Base-by-base conservation (phyloP, 2,888 invertebrate genomes). In the Drosophila tripunctata region DNA sequence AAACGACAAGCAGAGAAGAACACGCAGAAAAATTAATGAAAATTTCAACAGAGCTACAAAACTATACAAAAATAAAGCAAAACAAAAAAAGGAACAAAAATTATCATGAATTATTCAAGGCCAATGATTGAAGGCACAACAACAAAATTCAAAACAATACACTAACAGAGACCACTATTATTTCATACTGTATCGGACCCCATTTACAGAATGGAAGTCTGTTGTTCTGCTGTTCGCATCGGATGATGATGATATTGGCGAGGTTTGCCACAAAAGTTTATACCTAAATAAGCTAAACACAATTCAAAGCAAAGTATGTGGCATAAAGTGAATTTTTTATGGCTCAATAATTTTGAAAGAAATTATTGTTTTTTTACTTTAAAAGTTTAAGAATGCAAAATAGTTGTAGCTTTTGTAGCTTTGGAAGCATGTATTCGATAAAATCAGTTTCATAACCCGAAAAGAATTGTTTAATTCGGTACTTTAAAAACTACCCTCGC, bases 81-180 rank as follows among this genome's bases (percentile, higher is more conserved):
- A 33, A 19, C 62, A 35, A 65, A 47, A 43, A 51, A 14, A 12
- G 17, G n/a, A 31, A 71, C 45, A 56, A 63, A 61, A 64, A 63
- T 72, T 72, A 82, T 88, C 78, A 88, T 88, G 88, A 82, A 82
- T 88, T 82, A 82, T 88, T 82, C 82, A 82, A 82, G 82, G 88
- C 67, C 88, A 77, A 87, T 55, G 65, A 56, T 15, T 3, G n/a
- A 44, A 58, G 43, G 57, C 64, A 27, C 27, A 27, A 27, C 10
- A 27, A 24, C 22, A 22, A n/a, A n/a, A n/a, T n/a, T n/a, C 2
- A 27, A 10, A 27, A 27, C 3, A 51, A 22, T 17, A 38, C 33
- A 60, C 45, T 35, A 63, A 44, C 51, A 56, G 21, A 57, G 38
- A 21, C 8, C 51, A 51, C 43, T 64, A 78, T 66, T 85, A 75